phyloP scores from a whole-genome alignment of 2,888 invertebrate genomes.

The Prostheceraeus crozeri region DNA sequence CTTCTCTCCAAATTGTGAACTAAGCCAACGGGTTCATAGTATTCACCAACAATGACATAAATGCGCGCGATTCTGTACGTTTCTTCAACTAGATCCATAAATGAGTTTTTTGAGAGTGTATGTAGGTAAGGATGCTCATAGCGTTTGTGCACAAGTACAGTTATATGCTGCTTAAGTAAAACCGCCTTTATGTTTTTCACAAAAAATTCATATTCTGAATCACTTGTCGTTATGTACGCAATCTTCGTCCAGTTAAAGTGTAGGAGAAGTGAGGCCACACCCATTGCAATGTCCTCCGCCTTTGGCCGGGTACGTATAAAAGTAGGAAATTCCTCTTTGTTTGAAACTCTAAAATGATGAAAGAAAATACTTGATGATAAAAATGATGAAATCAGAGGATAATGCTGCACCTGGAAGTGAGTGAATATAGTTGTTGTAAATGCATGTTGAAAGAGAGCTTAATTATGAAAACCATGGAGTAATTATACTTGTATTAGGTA shows the following conservation, averaged over 20 bases:
- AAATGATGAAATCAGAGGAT: too few relatives aligned
- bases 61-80: conserved; percentile 19
- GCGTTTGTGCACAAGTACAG: background rate
- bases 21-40: conserved; percentile 26
- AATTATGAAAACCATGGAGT: too few relatives aligned
- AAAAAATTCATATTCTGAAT: conserved; percentile 21
- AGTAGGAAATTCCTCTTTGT: conserved; percentile 13
- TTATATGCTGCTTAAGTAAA: conserved; percentile 1
- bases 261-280: conserved; percentile 15
- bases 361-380: too few relatives aligned
- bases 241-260: conserved; percentile 28
- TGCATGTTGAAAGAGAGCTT: too few relatives aligned
- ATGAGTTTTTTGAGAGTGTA: conserved; percentile 7
- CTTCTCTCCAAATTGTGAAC: conserved; percentile 6
- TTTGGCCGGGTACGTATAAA: conserved; percentile 29
- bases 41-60: conserved; percentile 22
- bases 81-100: conserved; percentile 28
- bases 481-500: too few relatives aligned
- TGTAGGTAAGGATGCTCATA: conserved; percentile 9
- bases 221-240: conserved; percentile 14
- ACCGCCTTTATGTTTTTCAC: background rate
- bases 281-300: conserved; percentile 9
- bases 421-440: too few relatives aligned
- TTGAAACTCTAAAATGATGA: too few relatives aligned
- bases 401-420: too few relatives aligned